Evolutionary conservation across 2,797 vertebrate species (phyloP).

Genomic region (Xyrichtys novacula): DNA sequence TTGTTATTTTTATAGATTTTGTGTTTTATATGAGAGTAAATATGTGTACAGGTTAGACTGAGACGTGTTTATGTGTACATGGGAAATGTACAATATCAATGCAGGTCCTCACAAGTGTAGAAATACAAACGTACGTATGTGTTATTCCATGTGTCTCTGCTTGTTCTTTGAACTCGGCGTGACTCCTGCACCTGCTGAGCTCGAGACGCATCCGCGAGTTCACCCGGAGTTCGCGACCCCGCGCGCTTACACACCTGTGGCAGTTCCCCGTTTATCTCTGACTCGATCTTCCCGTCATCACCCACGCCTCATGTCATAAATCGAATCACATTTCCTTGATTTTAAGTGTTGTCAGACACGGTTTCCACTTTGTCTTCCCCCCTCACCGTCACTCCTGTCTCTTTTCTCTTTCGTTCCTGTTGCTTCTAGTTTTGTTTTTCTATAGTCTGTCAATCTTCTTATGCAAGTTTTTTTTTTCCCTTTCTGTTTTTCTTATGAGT

Average conservation of each 20-base stretch:
- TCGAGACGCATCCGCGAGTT: conserved; percentile 32
- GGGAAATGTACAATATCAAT: background rate
- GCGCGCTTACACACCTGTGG: conserved; percentile 39
- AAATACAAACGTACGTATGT: background rate
- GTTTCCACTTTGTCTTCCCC: conserved; percentile 18
- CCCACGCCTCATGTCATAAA: background rate
- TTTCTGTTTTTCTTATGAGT: conserved; percentile 13
- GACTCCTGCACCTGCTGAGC: conserved; percentile 65
- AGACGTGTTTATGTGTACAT: background rate
- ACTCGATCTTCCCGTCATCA: conserved; percentile 50
- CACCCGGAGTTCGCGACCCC: conserved; percentile 50
- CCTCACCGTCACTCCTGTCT: background rate
- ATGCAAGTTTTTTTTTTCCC: conserved; percentile 21
- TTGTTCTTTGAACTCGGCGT: conserved; percentile 59
- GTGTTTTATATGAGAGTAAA: background rate
- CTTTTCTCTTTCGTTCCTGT: background rate
- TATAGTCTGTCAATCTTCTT: conserved; percentile 9
- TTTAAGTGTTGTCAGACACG: background rate
- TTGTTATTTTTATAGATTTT: background rate
- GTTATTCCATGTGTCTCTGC: conserved; percentile 1
- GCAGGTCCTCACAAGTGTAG: background rate
- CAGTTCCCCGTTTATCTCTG: conserved; percentile 38
- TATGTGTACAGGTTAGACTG: background rate
- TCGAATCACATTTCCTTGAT: conserved; percentile 18
- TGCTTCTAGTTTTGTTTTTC: background rate